These are phyloP conservation scores for Drosophila leonis DNA, from an alignment of 2,888 invertebrate genomes.

Conservation along the genomic window DNA sequence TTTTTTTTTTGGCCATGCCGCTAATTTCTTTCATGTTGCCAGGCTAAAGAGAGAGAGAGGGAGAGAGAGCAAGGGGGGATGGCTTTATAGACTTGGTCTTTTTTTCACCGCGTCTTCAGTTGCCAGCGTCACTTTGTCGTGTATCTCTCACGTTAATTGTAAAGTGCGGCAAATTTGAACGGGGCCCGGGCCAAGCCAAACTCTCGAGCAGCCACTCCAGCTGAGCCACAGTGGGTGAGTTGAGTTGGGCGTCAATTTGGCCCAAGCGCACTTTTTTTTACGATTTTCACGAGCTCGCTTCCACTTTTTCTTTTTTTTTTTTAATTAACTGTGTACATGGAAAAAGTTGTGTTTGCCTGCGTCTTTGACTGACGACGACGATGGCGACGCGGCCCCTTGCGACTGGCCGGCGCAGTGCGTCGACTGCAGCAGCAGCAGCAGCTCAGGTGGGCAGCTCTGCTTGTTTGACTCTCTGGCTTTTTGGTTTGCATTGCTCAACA, in stretches of 20 bases:
- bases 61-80: not conserved
- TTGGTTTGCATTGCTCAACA: conserved; percentile 84
- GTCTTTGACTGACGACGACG: conserved; percentile 50
- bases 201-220: conserved; percentile 55
- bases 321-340: conserved; percentile 79
- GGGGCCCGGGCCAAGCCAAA: conserved; percentile 21
- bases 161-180: conserved; percentile 38
- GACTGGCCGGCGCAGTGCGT: conserved; percentile 50
- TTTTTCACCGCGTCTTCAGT: conserved; percentile 35
- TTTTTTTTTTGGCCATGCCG: conserved; percentile 68
- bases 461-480: conserved; percentile 58
- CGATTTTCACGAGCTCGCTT: conserved; percentile 33
- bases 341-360: conserved; percentile 69
- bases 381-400: conserved; percentile 17
- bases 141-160: conserved; percentile 76
- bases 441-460: conserved; percentile 30
- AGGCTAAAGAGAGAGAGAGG: not conserved
- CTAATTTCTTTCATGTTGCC: conserved; percentile 76
- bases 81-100: conserved; percentile 20
- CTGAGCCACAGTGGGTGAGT: conserved; percentile 5
- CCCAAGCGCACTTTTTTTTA: conserved; percentile 38
- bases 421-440: conserved; percentile 35
- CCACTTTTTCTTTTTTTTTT: conserved; percentile 43
- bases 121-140: conserved; percentile 49
- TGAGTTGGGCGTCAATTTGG: conserved; percentile 38